Evolutionary conservation across 1,140 invertebrate species (phyloP).

Genomic region (Armadillidium nasatum): DNA sequence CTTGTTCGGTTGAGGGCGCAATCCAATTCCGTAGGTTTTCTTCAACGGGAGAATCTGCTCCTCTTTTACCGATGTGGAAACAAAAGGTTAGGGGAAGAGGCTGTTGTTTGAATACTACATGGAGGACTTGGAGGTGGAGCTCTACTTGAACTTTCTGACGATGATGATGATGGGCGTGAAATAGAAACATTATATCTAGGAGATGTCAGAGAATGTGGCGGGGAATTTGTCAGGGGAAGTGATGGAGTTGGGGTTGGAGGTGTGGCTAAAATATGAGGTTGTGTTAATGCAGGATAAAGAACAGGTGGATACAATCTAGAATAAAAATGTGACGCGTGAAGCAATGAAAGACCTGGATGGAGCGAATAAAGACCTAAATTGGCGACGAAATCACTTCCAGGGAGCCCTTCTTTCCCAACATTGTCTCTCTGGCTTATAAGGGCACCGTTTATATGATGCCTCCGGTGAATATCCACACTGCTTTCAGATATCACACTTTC

Average conservation of each 20-base stretch:
- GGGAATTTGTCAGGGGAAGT: slow-evolving; percentile 18
- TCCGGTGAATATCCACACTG: slow-evolving; percentile 37
- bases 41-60: slow-evolving; percentile 34
- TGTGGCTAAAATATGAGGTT: slow-evolving; percentile 26
- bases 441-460: slow-evolving; percentile 13
- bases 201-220: slow-evolving; percentile 17
- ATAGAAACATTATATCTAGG: slow-evolving; percentile 16
- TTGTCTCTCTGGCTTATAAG: slow-evolving; percentile 13
- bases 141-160: slow-evolving; percentile 14
- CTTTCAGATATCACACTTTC: slow-evolving; percentile 39
- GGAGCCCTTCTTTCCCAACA: slow-evolving; percentile 19
- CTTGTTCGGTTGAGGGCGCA: slow-evolving; percentile 38
- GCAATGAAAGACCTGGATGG: slow-evolving; percentile 41
- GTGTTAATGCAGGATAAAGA: slow-evolving; percentile 33
- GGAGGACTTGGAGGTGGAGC: slow-evolving; percentile 15
- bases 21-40: slow-evolving; percentile 26
- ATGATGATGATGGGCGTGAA: slow-evolving; percentile 21
- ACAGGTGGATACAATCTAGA: slow-evolving; percentile 39
- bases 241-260: slow-evolving; percentile 16
- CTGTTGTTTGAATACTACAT: slow-evolving; percentile 2
- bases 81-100: slow-evolving; percentile 25
- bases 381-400: slow-evolving; percentile 26
- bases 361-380: slow-evolving; percentile 36
- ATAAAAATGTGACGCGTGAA: slow-evolving; percentile 43
- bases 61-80: slow-evolving; percentile 32